Conservation (phyloP, 2,113 vertebrate species). For the Nibea coibor region DNA sequence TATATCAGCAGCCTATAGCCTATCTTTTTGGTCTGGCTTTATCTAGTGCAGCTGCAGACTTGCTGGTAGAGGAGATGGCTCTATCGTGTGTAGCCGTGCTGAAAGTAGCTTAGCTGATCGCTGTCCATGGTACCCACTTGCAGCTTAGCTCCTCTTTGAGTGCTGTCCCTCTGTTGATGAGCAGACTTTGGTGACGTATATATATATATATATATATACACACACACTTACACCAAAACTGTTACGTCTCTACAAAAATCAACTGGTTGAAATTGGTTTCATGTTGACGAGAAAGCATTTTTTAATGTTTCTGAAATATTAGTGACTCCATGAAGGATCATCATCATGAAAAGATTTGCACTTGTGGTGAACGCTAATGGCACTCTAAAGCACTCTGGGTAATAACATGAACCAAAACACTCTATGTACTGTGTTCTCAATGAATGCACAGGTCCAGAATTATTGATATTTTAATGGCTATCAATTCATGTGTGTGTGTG, state of each 20-base stretch:
- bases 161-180: slow-evolving; percentile 7
- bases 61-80: slow-evolving; percentile 51
- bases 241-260: neutral
- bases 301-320: neutral
- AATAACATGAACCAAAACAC: slow-evolving; percentile 19
- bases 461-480: slow-evolving; percentile 22
- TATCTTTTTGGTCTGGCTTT: slow-evolving; percentile 56
- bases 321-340: neutral
- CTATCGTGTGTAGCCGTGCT: slow-evolving; percentile 53
- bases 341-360: slow-evolving; percentile 19
- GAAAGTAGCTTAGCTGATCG: slow-evolving; percentile 59
- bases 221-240: neutral
- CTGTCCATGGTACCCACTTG: slow-evolving; percentile 54
- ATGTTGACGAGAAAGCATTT: neutral
- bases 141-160: slow-evolving; percentile 27
- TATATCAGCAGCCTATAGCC: slow-evolving; percentile 45
- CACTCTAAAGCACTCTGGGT: slow-evolving; percentile 14
- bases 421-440: neutral
- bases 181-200: neutral
- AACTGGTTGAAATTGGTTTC: neutral
- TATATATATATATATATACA: neutral
- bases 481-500: slow-evolving; percentile 6
- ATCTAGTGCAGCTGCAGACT: slow-evolving; percentile 47
- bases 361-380: slow-evolving; percentile 38
- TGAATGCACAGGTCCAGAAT: neutral